Conservation (phyloP, 2,888 invertebrate species). For the Portevinia maculata region DNA sequence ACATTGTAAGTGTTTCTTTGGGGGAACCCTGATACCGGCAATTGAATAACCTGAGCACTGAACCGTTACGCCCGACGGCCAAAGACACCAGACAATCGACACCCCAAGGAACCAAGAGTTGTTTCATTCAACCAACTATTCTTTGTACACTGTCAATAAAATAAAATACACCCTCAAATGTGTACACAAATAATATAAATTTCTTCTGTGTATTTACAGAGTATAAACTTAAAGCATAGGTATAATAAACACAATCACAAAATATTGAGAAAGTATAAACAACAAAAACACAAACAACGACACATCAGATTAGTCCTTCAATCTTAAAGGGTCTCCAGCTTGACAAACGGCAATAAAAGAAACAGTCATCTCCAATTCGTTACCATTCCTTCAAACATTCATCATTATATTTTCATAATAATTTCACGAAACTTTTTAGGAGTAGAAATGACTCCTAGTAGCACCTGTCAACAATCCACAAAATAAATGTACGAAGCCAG, state of each 20-base stretch:
- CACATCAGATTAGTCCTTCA: not conserved
- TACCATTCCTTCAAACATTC: slow-evolving; percentile 23
- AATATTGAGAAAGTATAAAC: not conserved
- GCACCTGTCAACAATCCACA: slow-evolving; percentile 34
- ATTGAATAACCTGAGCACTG: too few species aligned
- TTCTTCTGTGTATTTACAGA: not conserved
- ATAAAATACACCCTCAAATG: too few species aligned
- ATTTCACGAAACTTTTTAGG: slow-evolving; percentile 13
- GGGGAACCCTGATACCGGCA: too few species aligned
- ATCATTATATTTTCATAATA: slow-evolving; percentile 14
- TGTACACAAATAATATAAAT: too few species aligned
- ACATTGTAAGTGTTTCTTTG: too few species aligned
- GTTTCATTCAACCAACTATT: too few species aligned
- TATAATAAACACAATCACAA: slow-evolving; percentile 6
- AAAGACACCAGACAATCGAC: too few species aligned
- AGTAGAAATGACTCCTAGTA: not conserved
- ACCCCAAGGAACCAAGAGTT: too few species aligned
- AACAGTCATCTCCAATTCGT: not conserved
- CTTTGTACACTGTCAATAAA: too few species aligned
- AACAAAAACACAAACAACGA: slow-evolving; percentile 12
- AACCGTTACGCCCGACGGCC: too few species aligned
- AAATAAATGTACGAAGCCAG: slow-evolving; percentile 9
- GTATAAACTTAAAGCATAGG: not conserved
- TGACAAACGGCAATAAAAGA: not conserved
- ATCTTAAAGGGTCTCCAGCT: too few species aligned